These are phyloP conservation scores for Melieria crassipennis DNA, from an alignment of 2,888 invertebrate genomes.

Conservation along the genomic window DNA sequence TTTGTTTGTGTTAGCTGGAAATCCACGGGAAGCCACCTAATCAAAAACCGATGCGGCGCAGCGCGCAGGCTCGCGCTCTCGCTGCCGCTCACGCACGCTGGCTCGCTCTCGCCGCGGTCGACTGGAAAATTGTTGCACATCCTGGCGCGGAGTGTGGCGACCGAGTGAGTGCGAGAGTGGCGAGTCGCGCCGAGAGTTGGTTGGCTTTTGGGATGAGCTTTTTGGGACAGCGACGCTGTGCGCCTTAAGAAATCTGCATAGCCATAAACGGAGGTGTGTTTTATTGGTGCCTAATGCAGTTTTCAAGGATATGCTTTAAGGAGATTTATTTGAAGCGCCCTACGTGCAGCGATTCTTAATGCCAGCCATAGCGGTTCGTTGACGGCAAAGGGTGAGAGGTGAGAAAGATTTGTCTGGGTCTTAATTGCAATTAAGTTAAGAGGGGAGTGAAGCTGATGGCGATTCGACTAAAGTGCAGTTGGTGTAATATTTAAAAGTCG, in stretches of 20 bases:
- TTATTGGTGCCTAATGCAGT: constrained; percentile 50
- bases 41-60: constrained; percentile 10
- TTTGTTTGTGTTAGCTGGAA: constrained; percentile 18
- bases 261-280: constrained; percentile 21
- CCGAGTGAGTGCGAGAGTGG: background rate
- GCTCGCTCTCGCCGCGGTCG: background rate
- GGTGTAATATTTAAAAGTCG: too few relatives aligned
- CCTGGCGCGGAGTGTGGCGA: background rate
- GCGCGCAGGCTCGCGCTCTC: constrained; percentile 10
- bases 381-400: too few relatives aligned
- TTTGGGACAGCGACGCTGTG: constrained; percentile 32
- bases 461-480: too few relatives aligned
- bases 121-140: constrained; percentile 1
- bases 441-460: too few relatives aligned
- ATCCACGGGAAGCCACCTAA: constrained; percentile 3
- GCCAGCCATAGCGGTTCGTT: background rate
- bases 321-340: constrained; percentile 52
- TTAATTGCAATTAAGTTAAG: too few relatives aligned
- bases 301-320: constrained; percentile 59
- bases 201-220: constrained; percentile 30
- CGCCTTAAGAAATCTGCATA: constrained; percentile 14
- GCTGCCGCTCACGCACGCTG: too few relatives aligned
- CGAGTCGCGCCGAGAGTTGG: background rate
- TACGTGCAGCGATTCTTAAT: constrained; percentile 46
- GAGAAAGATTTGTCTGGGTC: too few relatives aligned